Evolutionary conservation across 2,797 vertebrate genomes (phyloP).

Genomic region (Kryptopterus vitreolus): DNA sequence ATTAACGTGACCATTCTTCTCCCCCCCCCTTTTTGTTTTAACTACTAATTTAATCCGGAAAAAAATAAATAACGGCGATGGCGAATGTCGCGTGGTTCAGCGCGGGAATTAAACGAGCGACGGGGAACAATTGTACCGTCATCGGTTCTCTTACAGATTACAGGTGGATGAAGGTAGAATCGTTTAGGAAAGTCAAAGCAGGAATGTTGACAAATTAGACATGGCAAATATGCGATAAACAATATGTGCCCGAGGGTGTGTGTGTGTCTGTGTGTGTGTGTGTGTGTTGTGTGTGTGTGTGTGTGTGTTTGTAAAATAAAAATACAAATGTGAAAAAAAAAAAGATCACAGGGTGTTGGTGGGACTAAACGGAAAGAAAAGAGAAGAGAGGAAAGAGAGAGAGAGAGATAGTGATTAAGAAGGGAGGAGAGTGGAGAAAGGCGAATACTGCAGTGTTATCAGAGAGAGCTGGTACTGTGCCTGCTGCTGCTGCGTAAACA

Average conservation of each 20-base stretch:
- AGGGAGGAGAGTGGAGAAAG: conserved; percentile 56
- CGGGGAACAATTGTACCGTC: too few species aligned
- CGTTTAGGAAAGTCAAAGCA: not conserved
- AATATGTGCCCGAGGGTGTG: not conserved
- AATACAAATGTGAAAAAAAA: too few species aligned
- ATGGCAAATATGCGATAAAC: not conserved
- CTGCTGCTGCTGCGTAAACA: conserved; percentile 77
- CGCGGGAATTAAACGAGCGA: conserved; percentile 14
- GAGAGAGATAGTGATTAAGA: conserved; percentile 41
- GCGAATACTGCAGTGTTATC: conserved; percentile 68
- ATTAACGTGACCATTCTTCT: conserved; percentile 61
- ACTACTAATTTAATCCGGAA: conserved; percentile 45
- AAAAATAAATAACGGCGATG: conserved; percentile 60
- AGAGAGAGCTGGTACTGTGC: conserved; percentile 70
- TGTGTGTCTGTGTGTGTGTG: not conserved
- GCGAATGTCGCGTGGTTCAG: conserved; percentile 57
- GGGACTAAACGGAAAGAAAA: conserved; percentile 42
- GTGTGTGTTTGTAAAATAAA: not conserved
- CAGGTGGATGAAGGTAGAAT: not conserved
- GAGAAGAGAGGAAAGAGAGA: conserved; percentile 10
- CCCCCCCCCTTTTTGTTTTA: conserved; percentile 29
- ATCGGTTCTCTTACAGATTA: not conserved
- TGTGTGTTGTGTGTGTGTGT: too few species aligned
- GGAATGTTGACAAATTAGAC: not conserved
- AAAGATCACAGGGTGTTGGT: not conserved